Conservation (phyloP, 1,140 invertebrate species). For the Tetraneura akinire region DNA sequence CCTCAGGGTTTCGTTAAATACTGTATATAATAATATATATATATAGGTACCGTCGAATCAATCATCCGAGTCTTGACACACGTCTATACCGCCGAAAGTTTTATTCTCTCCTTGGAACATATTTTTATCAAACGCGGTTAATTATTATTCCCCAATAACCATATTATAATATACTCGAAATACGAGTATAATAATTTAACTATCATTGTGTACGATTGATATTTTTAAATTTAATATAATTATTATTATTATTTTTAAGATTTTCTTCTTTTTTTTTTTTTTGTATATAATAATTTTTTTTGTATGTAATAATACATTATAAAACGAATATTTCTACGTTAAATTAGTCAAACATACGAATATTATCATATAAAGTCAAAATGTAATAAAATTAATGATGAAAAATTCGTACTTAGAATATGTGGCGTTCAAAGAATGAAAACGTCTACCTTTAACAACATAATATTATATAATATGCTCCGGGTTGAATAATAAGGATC, state of each 20-base stretch:
- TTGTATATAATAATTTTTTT: too few relatives aligned
- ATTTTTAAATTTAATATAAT: too few relatives aligned
- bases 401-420: neutral
- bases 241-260: too few relatives aligned
- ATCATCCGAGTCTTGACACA: slow-evolving; percentile 12
- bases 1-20: slow-evolving; percentile 7
- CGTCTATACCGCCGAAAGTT: neutral
- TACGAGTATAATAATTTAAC: too few relatives aligned
- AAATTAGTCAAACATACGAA: too few relatives aligned
- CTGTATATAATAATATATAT: too few relatives aligned
- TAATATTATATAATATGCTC: neutral
- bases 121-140: neutral
- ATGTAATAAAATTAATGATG: neutral
- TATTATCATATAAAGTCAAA: too few relatives aligned
- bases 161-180: too few relatives aligned
- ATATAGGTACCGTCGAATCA: slow-evolving; percentile 9
- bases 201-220: too few relatives aligned
- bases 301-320: too few relatives aligned
- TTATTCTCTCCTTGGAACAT: neutral
- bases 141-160: slow-evolving; percentile 16
- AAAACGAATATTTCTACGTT: too few relatives aligned
- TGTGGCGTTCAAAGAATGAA: neutral
- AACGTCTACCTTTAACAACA: neutral
- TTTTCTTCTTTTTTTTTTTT: too few relatives aligned
- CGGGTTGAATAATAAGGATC: neutral